These are phyloP conservation scores for Loxodonta africana DNA, from an alignment of 2,113 vertebrate species.

Conservation along the genomic window DNA sequence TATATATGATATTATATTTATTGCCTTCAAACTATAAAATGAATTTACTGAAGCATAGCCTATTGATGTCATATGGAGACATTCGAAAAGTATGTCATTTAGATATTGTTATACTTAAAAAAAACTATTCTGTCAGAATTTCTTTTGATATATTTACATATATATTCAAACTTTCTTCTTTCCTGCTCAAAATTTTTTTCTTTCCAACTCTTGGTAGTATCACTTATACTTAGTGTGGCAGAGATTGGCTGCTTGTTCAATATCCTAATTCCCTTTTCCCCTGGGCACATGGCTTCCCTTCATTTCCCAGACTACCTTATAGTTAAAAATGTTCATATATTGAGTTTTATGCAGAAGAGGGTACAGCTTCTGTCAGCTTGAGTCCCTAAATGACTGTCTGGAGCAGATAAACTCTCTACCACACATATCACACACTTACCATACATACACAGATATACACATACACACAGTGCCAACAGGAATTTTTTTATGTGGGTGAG, in stretches of 20 bases:
- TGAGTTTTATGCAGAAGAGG: background rate
- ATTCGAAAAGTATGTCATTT: constrained; percentile 64
- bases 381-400: background rate
- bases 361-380: background rate
- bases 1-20: constrained; percentile 72
- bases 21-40: constrained; percentile 61
- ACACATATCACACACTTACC: background rate
- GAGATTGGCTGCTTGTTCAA: background rate
- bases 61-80: constrained; percentile 69
- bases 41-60: constrained; percentile 73
- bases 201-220: background rate
- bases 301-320: background rate
- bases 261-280: background rate
- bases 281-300: background rate
- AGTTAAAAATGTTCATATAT: background rate
- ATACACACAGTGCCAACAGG: background rate
- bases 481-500: background rate
- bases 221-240: background rate
- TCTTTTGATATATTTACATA: background rate
- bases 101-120: constrained; percentile 66
- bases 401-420: background rate
- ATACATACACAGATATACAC: background rate
- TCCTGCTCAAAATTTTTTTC: background rate
- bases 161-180: background rate
- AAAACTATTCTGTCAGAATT: constrained; percentile 17